phyloP scores from a whole-genome alignment of 1,140 invertebrate species.

The Orussus abietinus region DNA sequence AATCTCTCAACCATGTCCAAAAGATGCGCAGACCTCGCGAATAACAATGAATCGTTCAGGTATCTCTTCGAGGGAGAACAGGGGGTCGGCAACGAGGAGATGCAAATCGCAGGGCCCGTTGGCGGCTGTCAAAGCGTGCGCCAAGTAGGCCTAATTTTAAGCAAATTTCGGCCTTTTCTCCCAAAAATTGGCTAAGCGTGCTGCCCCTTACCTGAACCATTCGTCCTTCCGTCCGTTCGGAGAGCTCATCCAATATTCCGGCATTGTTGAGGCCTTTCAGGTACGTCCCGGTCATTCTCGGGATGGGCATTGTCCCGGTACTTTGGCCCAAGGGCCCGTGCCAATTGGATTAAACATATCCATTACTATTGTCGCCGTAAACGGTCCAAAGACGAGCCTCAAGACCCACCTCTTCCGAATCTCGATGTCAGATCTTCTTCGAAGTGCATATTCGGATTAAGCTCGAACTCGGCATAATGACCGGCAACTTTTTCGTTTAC shows the following conservation, averaged over 20 bases:
- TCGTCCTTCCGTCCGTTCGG: neutral
- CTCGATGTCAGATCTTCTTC: too few species aligned
- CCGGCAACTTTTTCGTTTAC: too few species aligned
- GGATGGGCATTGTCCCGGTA: neutral
- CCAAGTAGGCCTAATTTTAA: slow-evolving; percentile 25
- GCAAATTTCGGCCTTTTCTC: slow-evolving; percentile 26
- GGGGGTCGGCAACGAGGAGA: slow-evolving; percentile 31
- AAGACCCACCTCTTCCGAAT: neutral
- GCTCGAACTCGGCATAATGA: too few species aligned
- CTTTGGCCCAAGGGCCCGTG: slow-evolving; percentile 1
- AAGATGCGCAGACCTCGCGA: slow-evolving; percentile 14
- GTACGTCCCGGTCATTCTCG: slow-evolving; percentile 20
- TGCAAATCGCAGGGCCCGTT: slow-evolving; percentile 20
- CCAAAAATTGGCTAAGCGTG: slow-evolving; percentile 28
- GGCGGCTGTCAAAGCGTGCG: slow-evolving; percentile 12
- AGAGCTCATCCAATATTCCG: slow-evolving; percentile 28
- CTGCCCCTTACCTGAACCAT: slow-evolving; percentile 17
- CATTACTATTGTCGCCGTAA: slow-evolving; percentile 24
- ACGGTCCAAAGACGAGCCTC: neutral
- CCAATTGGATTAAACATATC: slow-evolving; percentile 33
- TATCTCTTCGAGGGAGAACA: slow-evolving; percentile 30
- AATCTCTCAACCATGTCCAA: slow-evolving; percentile 15
- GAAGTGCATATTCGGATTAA: too few species aligned
- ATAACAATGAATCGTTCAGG: slow-evolving; percentile 22
- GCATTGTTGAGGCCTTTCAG: slow-evolving; percentile 20